Base-by-base conservation (phyloP, 2,113 vertebrate species). In the Notechis scutatus region DNA sequence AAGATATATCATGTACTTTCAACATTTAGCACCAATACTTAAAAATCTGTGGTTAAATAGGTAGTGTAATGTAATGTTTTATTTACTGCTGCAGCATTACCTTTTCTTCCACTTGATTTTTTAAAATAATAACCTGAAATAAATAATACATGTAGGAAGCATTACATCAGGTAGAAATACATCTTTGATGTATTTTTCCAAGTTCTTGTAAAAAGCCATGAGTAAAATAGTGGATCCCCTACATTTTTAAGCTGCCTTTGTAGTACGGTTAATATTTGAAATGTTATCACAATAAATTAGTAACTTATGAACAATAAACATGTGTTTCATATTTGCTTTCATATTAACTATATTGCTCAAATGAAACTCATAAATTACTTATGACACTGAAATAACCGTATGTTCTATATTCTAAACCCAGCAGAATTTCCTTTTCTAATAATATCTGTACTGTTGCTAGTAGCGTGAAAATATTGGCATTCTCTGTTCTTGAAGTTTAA, bases 391-490 rank as follows among this genome's bases (percentile, higher is more conserved):
- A 54, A 50, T 29, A 90, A 87, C n/a, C 8, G 23, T 64, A 57
- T 87, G 74, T 61, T 87, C 64, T 90, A 87, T 87, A 93, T 86
- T 93, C 92, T n/a, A 86, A 90, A 85, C 89, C 34, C 74, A 93
- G 89, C 89, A 93, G n/a, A 93, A 93, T 93, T 90, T 87, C 45
- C 45, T 81, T 90, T 90, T 86, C 74, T 93, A 90, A 90, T 88
- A 64, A 39, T 52, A n/a, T 52, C 39, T 87, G 74, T 64, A 55
- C 34, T 74, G 7, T 88, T 92, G n/a, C 55, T 61, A 87, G n/a
- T 59, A 87, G 21, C 21, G 5, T 90, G 81, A 61, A 87, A 90
- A n/a, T 47, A 64, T 87, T 86, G 88, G 42, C 57, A 64, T 87
- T 90, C 74, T 39, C 89, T 90, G n/a, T 8, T 93, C 56, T 64